Conservation (phyloP, 1,140 invertebrate genomes). For the Helicoverpa zea region DNA sequence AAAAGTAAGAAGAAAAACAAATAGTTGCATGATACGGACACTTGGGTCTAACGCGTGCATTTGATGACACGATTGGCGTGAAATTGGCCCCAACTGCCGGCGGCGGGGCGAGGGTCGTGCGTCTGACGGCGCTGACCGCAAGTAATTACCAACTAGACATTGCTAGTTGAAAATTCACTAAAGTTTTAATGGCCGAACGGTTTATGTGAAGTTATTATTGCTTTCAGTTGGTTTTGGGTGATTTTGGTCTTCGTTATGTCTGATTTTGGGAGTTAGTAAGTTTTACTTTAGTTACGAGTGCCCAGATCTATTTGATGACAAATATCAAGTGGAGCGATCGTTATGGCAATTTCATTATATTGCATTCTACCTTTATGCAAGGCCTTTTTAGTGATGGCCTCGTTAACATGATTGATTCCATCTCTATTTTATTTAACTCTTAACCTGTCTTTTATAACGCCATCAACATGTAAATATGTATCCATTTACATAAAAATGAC, state of each 20-base stretch:
- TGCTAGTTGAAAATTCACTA: conserved; percentile 45
- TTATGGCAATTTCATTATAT: background rate
- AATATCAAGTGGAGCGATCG: too few species aligned
- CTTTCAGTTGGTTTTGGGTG: conserved; percentile 4
- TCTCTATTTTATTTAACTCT: background rate
- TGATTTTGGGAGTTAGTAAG: too few species aligned
- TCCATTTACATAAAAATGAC: too few species aligned
- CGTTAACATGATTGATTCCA: too few species aligned
- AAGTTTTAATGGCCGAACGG: conserved; percentile 27
- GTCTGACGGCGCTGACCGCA: conserved; percentile 62
- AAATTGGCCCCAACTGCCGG: conserved; percentile 66
- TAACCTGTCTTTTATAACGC: background rate
- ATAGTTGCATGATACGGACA: conserved; percentile 42
- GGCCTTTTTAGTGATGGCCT: too few species aligned
- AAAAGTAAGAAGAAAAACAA: conserved; percentile 39
- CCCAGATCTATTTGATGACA: too few species aligned
- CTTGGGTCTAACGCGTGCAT: conserved; percentile 61
- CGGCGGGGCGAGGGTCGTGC: conserved; percentile 48
- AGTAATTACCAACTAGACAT: conserved; percentile 43
- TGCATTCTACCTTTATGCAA: background rate
- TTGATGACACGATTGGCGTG: conserved; percentile 80
- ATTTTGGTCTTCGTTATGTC: background rate
- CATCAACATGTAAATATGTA: too few species aligned
- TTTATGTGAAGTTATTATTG: conserved; percentile 32
- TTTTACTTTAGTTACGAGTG: background rate